A percentile compares a stretch with the other conserved stretches of the same genome.
Conservation (phyloP, 2,113 vertebrate genomes). For the Panurus biarmicus region DNA sequence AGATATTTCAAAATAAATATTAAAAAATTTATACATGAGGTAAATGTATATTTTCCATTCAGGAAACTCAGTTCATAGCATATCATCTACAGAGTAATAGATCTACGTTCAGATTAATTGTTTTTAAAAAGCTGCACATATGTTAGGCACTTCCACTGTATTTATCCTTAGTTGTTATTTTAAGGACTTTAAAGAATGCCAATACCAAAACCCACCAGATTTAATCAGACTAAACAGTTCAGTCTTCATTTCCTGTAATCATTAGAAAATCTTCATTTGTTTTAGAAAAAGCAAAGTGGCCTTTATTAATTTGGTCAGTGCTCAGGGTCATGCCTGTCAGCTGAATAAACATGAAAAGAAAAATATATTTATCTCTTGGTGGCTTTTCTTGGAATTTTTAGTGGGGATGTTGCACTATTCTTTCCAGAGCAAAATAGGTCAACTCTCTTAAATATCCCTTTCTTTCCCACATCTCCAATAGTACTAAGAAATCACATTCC, state of each 20-base stretch:
- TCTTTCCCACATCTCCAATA: not conserved
- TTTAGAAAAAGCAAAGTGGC: not conserved
- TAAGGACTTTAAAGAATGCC: not conserved
- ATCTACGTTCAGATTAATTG: not conserved
- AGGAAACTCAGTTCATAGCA: not conserved
- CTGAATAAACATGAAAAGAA: slow-evolving; percentile 15
- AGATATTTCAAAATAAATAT: not conserved
- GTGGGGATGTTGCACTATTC: not conserved
- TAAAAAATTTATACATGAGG: not conserved
- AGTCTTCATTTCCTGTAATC: not conserved
- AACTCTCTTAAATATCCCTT: not conserved
- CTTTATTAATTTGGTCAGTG: not conserved
- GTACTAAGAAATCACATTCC: not conserved
- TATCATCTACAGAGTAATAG: not conserved
- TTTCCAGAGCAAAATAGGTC: slow-evolving; percentile 18
- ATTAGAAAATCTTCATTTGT: not conserved
- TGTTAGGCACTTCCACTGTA: not conserved
- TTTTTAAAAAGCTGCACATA: not conserved
- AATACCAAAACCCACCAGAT: not conserved
- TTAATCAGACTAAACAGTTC: not conserved
- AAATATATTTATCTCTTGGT: not conserved
- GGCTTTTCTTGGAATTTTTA: not conserved
- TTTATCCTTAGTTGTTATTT: slow-evolving; percentile 14
- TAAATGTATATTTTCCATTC: not conserved
- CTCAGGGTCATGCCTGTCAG: not conserved